Evolutionary conservation across 2,888 invertebrate species (phyloP).

Genomic region (Formica aserva): DNA sequence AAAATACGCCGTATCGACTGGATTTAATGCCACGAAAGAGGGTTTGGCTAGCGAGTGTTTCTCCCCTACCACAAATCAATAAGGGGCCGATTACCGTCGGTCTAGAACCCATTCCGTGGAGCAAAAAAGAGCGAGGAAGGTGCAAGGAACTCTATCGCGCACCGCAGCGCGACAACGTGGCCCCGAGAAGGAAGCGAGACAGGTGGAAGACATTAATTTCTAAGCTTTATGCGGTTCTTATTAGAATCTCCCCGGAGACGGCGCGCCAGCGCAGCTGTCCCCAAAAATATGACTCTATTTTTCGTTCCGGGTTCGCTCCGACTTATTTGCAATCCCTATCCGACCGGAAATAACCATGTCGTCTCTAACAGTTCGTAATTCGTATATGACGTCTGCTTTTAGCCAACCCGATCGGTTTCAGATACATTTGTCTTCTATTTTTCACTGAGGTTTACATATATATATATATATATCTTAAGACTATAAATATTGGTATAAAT

Average conservation of each 20-base stretch:
- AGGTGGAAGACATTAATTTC: conserved; percentile 77
- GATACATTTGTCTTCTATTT: conserved; percentile 4
- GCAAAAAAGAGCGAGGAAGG: conserved; percentile 34
- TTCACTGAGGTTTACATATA: too few relatives aligned
- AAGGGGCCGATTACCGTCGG: conserved; percentile 67
- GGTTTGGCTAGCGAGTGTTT: conserved; percentile 55
- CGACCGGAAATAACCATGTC: conserved; percentile 65
- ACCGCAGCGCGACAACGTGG: conserved; percentile 47
- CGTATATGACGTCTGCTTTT: background rate
- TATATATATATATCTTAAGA: background rate
- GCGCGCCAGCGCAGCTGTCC: conserved; percentile 75
- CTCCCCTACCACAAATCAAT: conserved; percentile 67
- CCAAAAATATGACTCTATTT: conserved; percentile 81
- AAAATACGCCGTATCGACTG: conserved; percentile 20
- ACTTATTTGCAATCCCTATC: conserved; percentile 75
- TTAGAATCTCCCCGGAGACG: conserved; percentile 78
- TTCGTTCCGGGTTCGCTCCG: conserved; percentile 69
- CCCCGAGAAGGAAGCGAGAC: conserved; percentile 51
- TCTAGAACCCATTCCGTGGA: conserved; percentile 56
- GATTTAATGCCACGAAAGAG: conserved; percentile 56
- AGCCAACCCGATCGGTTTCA: conserved; percentile 8
- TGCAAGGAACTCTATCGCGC: conserved; percentile 57
- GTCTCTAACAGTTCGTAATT: conserved; percentile 27
- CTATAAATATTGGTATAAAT: conserved; percentile 5
- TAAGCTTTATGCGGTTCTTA: conserved; percentile 80